A percentile compares a stretch with the other conserved stretches of the same genome.
These are phyloP conservation scores for Lasioglossum villosulum DNA, from an alignment of 2,888 invertebrate genomes.

Conservation along the genomic window DNA sequence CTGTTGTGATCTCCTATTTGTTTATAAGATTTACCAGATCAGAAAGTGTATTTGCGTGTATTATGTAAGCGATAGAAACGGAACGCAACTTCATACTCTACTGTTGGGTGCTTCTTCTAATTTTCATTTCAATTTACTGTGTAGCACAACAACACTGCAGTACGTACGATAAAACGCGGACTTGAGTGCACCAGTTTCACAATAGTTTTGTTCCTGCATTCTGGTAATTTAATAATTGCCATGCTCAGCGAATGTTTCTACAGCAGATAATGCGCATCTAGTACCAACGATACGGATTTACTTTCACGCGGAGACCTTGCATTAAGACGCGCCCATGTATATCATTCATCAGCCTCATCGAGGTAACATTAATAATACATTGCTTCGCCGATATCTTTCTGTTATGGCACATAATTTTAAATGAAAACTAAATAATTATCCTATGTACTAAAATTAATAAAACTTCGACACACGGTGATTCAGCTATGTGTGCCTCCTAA, in stretches of 20 bases:
- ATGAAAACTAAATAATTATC: not conserved
- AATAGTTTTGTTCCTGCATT: not conserved
- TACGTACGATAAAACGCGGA: too few species aligned
- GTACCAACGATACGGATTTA: slow-evolving; percentile 25
- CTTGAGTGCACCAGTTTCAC: too few species aligned
- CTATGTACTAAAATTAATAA: not conserved
- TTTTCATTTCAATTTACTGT: too few species aligned
- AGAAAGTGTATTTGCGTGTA: too few species aligned
- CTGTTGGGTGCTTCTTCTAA: too few species aligned
- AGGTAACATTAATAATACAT: slow-evolving; percentile 23
- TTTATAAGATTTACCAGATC: too few species aligned
- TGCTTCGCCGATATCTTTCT: not conserved
- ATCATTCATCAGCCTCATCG: slow-evolving; percentile 26
- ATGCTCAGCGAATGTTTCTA: slow-evolving; percentile 4
- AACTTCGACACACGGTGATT: too few species aligned
- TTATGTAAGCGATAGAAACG: too few species aligned
- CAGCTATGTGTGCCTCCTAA: too few species aligned
- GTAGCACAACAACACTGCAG: too few species aligned
- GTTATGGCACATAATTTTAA: not conserved
- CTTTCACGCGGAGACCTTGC: slow-evolving; percentile 44
- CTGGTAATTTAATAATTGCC: not conserved
- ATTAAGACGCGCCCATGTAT: slow-evolving; percentile 17
- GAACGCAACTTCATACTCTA: too few species aligned
- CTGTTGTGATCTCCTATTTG: too few species aligned
- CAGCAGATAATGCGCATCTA: not conserved